Conservation (phyloP, 2,113 vertebrate species). For the Microtus oregoni region DNA sequence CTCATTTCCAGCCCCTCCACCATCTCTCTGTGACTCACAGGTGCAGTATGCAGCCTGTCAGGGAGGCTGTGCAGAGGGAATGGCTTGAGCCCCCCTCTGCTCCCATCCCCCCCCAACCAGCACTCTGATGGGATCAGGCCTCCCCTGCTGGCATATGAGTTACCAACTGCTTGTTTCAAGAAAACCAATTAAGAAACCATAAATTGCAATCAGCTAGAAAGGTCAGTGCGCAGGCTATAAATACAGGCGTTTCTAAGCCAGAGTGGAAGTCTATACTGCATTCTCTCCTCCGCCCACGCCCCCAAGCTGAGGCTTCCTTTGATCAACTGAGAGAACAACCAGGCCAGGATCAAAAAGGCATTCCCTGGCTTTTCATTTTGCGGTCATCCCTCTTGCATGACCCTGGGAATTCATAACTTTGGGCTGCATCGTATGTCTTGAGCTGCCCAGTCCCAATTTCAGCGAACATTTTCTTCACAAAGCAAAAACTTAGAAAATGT, state of each 20-base stretch:
- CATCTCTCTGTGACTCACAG: conserved; percentile 55
- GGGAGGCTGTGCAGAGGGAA: neutral
- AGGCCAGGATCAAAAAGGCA: neutral
- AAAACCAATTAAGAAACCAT: conserved; percentile 77
- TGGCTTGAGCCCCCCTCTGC: neutral
- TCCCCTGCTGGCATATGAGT: conserved; percentile 5
- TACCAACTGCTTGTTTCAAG: conserved; percentile 58
- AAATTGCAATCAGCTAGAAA: conserved; percentile 53
- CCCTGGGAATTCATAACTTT: neutral
- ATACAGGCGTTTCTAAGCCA: conserved; percentile 15
- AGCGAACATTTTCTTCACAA: neutral
- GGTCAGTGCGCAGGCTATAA: conserved; percentile 65
- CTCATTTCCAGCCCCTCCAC: conserved; percentile 72
- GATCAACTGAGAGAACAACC: neutral
- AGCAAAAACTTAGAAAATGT: conserved; percentile 29
- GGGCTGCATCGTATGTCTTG: neutral
- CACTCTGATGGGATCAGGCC: neutral
- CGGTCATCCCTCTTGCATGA: rapidly evolving
- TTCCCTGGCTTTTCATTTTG: neutral
- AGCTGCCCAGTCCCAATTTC: neutral
- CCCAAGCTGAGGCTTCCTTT: conserved; percentile 32
- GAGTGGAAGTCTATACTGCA: conserved; percentile 9
- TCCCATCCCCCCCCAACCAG: no score
- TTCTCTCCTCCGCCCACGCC: neutral
- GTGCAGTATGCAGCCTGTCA: conserved; percentile 64